Percentiles rank a stretch among this genome's conserved stretches.
phyloP scores from a whole-genome alignment of 2,888 invertebrate species.

The Andrena hattorfiana region DNA sequence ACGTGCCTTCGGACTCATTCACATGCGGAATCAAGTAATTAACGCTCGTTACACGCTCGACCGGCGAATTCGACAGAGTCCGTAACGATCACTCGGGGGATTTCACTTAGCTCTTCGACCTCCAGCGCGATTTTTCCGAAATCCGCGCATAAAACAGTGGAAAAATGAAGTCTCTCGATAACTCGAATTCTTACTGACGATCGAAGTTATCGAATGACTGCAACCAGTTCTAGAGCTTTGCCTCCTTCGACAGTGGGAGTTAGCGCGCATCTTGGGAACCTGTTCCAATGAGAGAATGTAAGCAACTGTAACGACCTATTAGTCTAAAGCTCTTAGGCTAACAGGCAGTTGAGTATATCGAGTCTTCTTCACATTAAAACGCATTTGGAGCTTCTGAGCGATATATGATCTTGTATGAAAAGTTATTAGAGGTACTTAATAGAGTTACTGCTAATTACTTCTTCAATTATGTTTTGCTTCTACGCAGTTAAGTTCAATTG shows the following conservation, averaged over 20 bases:
- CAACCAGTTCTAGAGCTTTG: not conserved
- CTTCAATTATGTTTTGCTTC: no score
- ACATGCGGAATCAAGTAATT: slow-evolving; percentile 55
- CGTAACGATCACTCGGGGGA: slow-evolving; percentile 23
- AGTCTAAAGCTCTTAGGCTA: not conserved
- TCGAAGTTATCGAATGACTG: not conserved
- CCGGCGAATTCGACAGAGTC: slow-evolving; percentile 13
- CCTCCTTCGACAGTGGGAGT: not conserved
- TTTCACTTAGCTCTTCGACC: slow-evolving; percentile 22
- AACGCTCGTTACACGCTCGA: slow-evolving; percentile 53
- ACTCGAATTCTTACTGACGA: not conserved
- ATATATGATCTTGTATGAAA: not conserved
- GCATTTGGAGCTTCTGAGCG: not conserved
- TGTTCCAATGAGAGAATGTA: not conserved
- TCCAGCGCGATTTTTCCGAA: not conserved
- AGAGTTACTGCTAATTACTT: no score
- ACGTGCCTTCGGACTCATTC: slow-evolving; percentile 15
- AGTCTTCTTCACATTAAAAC: not conserved
- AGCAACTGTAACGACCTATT: slow-evolving; percentile 10
- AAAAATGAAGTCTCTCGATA: not conserved
- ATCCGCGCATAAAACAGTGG: not conserved
- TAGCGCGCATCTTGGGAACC: slow-evolving; percentile 5
- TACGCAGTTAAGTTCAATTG: no score
- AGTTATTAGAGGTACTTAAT: no score
- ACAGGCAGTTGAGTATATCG: not conserved